These are phyloP conservation scores for Mola mola DNA, from an alignment of 2,113 vertebrate genomes.

Conservation along the genomic window DNA sequence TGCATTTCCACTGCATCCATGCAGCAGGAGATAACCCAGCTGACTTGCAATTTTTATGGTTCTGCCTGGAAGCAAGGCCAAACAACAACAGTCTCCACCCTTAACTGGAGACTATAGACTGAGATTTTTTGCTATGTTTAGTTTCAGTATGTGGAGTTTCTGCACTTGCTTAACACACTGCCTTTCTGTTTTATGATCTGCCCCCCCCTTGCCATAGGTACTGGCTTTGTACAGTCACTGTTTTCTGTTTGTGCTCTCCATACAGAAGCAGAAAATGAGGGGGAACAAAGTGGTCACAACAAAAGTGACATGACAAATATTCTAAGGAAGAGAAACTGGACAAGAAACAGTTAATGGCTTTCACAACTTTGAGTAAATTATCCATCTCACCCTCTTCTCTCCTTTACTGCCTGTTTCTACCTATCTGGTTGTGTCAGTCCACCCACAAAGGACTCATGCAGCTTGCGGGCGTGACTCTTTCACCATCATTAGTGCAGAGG, in stretches of 20 bases:
- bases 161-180: too few relatives aligned
- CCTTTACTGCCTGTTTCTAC: constrained; percentile 28
- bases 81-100: constrained; percentile 25
- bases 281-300: neutral
- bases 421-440: constrained; percentile 45
- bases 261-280: neutral
- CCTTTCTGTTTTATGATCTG: too few relatives aligned
- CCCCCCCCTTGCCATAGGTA: too few relatives aligned
- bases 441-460: constrained; percentile 51
- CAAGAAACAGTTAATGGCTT: constrained; percentile 58
- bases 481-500: constrained; percentile 34
- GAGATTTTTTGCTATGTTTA: neutral
- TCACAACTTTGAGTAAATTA: constrained; percentile 40
- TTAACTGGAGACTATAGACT: neutral
- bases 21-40: constrained; percentile 36
- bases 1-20: constrained; percentile 19
- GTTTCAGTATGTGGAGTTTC: neutral
- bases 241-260: neutral
- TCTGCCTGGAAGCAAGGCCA: constrained; percentile 22
- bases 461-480: constrained; percentile 23
- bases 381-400: constrained; percentile 52
- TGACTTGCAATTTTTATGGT: constrained; percentile 40
- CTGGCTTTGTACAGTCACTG: too few relatives aligned
- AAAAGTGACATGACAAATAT: neutral
- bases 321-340: constrained; percentile 29